Evolutionary conservation across 2,113 vertebrate genomes (phyloP).

Genomic region (Clarias magur): DNA sequence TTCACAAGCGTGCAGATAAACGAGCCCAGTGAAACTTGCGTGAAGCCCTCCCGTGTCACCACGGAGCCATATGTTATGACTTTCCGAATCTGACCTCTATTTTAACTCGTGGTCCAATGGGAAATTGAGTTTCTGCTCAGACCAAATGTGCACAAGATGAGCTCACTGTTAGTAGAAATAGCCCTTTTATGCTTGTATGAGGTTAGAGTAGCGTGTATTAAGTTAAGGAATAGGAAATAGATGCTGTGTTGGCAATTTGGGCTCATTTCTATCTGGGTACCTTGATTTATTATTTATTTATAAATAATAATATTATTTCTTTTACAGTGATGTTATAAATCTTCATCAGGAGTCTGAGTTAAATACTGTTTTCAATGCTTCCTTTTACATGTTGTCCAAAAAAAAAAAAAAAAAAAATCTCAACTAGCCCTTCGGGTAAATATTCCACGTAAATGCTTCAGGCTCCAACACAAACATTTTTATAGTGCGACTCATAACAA

Average conservation of each 20-base stretch:
- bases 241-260: neutral
- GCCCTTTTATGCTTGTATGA: neutral
- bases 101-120: constrained; percentile 19
- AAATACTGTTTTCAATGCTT: constrained; percentile 36
- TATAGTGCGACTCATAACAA: constrained; percentile 23
- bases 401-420: constrained; percentile 12
- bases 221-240: neutral
- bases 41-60: constrained; percentile 46
- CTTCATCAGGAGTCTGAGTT: neutral
- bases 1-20: constrained; percentile 50
- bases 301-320: neutral
- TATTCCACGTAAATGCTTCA: constrained; percentile 28
- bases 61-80: constrained; percentile 31
- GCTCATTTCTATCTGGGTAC: neutral
- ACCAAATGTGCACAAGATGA: constrained; percentile 29
- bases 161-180: constrained; percentile 30
- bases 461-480: constrained; percentile 36
- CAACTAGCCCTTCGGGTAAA: neutral
- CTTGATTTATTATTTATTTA: neutral
- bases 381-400: constrained; percentile 29
- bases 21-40: constrained; percentile 10
- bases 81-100: constrained; percentile 10
- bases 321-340: constrained; percentile 14
- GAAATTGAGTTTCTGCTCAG: constrained; percentile 40
- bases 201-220: neutral